phyloP scores from a whole-genome alignment of 2,797 vertebrate genomes.

The Chelidonichthys spinosus region DNA sequence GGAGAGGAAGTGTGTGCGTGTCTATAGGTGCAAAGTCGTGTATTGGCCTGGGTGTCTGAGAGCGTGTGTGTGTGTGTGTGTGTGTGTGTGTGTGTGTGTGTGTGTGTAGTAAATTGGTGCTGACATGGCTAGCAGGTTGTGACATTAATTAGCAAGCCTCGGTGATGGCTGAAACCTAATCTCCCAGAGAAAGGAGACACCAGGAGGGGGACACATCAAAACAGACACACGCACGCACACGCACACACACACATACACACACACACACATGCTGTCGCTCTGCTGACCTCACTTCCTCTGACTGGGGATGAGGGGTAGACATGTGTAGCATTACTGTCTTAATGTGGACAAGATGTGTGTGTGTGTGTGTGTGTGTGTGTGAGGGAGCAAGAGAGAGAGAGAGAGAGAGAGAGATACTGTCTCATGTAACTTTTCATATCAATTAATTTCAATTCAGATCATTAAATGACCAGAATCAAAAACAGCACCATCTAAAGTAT shows the following conservation, averaged over 20 bases:
- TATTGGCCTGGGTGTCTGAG: conserved; percentile 9
- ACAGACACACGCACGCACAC: conserved; percentile 24
- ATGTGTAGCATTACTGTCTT: conserved; percentile 59
- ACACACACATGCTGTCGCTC: conserved; percentile 35
- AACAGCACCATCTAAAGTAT: neutral
- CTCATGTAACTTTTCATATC: conserved; percentile 18
- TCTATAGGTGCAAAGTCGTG: conserved; percentile 28
- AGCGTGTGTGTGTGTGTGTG: too few relatives aligned
- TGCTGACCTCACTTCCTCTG: conserved; percentile 75
- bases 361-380: conserved; percentile 16
- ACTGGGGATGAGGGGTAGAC: conserved; percentile 44
- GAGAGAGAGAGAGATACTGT: neutral
- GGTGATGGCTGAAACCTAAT: conserved; percentile 75
- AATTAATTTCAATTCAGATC: conserved; percentile 12
- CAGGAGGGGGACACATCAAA: conserved; percentile 62
- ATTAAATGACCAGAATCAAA: conserved; percentile 7
- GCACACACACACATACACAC: neutral
- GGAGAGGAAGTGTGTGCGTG: conserved; percentile 34
- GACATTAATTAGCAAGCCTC: conserved; percentile 79
- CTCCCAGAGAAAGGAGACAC: conserved; percentile 72
- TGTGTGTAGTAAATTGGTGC: conserved; percentile 66
- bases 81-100: conserved; percentile 21
- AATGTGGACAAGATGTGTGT: conserved; percentile 73
- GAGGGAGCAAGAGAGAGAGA: too few relatives aligned
- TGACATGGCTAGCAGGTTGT: conserved; percentile 78